Conservation (phyloP, 2,888 invertebrate genomes). For the Cheilosia variabilis region DNA sequence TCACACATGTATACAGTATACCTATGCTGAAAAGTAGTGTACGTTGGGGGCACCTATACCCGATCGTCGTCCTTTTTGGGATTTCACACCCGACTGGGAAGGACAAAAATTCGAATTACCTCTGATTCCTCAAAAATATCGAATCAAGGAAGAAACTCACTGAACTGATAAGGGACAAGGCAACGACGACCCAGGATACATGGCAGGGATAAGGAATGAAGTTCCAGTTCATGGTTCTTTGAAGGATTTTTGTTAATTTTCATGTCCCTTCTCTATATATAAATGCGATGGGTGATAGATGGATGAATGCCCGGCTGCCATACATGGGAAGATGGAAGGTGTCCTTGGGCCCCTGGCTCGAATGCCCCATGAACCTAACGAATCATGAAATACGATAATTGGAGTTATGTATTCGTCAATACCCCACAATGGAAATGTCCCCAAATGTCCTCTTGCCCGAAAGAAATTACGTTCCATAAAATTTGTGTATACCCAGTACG, state of each 20-base stretch:
- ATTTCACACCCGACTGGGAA: conserved; percentile 74
- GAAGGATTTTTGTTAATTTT: conserved; percentile 73
- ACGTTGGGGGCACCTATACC: neutral
- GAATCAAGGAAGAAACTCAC: conserved; percentile 70
- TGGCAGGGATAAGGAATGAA: conserved; percentile 20
- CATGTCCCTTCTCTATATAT: conserved; percentile 50
- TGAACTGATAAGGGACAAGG: conserved; percentile 56
- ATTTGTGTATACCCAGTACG: conserved; percentile 33
- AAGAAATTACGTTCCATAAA: conserved; percentile 54
- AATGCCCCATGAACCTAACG: conserved; percentile 77
- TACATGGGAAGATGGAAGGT: conserved; percentile 20
- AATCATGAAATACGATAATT: conserved; percentile 78
- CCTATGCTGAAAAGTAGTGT: conserved; percentile 14
- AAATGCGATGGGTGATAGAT: neutral
- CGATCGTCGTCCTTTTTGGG: conserved; percentile 53
- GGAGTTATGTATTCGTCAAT: conserved; percentile 76
- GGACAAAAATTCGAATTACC: conserved; percentile 56
- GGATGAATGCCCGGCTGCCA: neutral
- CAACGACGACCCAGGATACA: neutral
- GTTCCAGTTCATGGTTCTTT: conserved; percentile 50
- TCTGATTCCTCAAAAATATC: conserved; percentile 68
- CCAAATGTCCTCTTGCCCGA: conserved; percentile 53
- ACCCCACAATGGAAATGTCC: conserved; percentile 65
- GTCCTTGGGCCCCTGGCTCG: conserved; percentile 54
- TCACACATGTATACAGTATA: neutral